Evolutionary conservation across 2,113 vertebrate genomes (phyloP).

Genomic region (Catharus minimus): DNA sequence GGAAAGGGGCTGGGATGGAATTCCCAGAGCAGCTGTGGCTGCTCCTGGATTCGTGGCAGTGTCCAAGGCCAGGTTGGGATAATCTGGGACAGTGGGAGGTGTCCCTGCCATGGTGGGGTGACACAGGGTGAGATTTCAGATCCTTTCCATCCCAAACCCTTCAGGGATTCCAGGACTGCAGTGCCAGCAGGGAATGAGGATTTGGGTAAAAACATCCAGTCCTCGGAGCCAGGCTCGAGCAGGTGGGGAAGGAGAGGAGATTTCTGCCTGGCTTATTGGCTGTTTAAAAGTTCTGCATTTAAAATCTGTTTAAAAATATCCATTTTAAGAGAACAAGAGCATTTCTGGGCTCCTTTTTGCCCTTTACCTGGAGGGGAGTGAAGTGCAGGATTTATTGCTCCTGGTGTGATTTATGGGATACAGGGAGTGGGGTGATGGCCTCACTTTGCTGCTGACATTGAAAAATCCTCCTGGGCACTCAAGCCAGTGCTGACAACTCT

Average conservation of each 20-base stretch:
- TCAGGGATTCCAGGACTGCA: background rate
- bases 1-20: background rate
- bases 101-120: background rate
- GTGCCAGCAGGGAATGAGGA: background rate
- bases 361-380: background rate
- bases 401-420: background rate
- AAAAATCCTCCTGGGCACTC: background rate
- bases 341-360: background rate
- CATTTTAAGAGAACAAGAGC: background rate
- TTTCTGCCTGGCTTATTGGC: background rate
- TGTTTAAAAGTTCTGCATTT: background rate
- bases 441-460: background rate
- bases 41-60: background rate
- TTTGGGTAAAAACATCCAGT: background rate
- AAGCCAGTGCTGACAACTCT: background rate
- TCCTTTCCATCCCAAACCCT: background rate
- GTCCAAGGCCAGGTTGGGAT: background rate
- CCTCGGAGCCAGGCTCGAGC: background rate
- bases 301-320: too few species aligned
- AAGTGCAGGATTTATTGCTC: background rate
- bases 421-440: background rate
- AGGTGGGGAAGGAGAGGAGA: background rate
- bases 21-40: background rate
- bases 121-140: accelerated
- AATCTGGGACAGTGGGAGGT: background rate